phyloP scores from a whole-genome alignment of 2,113 vertebrate species.

The Hippocampus comes region DNA sequence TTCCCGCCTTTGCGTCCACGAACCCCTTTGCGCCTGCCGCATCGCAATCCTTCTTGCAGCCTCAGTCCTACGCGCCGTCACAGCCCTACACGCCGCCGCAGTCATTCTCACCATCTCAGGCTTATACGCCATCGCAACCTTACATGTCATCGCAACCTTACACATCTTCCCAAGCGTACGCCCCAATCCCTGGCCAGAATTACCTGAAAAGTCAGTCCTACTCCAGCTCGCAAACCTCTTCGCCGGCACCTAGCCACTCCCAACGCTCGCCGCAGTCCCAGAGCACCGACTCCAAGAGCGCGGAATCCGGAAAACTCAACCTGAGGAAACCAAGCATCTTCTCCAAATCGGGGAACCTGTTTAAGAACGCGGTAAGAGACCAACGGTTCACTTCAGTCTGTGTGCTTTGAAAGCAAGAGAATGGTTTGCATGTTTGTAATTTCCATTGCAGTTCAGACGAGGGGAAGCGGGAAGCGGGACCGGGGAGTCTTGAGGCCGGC shows the following conservation, averaged over 20 bases:
- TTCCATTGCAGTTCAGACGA: slow-evolving; percentile 62
- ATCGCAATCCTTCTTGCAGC: background rate
- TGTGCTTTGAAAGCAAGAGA: background rate
- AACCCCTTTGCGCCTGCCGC: slow-evolving; percentile 24
- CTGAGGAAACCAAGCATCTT: slow-evolving; percentile 62
- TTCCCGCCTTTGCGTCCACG: slow-evolving; percentile 27
- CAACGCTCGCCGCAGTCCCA: slow-evolving; percentile 2
- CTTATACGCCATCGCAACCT: background rate
- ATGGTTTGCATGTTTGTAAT: background rate
- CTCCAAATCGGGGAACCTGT: slow-evolving; percentile 63
- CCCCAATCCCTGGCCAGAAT: slow-evolving; percentile 11
- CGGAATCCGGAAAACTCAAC: slow-evolving; percentile 19
- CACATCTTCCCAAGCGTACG: background rate
- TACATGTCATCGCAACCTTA: background rate
- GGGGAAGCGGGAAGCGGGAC: slow-evolving; percentile 53
- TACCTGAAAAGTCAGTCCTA: slow-evolving; percentile 17
- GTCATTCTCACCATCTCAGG: background rate
- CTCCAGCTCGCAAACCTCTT: background rate
- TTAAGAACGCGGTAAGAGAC: slow-evolving; percentile 64
- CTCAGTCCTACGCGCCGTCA: slow-evolving; percentile 23
- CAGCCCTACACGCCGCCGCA: background rate
- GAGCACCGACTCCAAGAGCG: background rate
- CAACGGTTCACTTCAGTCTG: background rate
- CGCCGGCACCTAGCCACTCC: background rate
- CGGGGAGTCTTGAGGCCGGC: slow-evolving; percentile 47